phyloP scores from a whole-genome alignment of 1,140 invertebrate genomes.

The Sycophila sp. region DNA sequence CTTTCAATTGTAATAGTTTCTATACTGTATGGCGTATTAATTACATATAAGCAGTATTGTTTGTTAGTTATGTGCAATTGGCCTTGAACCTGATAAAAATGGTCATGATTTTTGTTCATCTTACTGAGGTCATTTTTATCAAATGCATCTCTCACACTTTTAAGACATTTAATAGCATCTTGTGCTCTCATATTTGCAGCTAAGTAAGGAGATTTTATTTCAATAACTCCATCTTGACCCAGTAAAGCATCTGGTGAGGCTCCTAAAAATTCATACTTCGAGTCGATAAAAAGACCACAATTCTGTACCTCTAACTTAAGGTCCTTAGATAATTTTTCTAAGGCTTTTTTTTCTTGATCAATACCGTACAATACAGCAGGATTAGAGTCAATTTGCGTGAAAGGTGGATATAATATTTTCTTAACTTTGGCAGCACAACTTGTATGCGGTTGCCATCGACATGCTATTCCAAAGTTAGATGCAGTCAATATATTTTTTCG shows the following conservation, averaged over 20 bases:
- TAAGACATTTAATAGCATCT: background rate
- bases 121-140: background rate
- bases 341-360: too few relatives aligned
- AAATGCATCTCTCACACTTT: background rate
- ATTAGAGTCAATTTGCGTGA: too few relatives aligned
- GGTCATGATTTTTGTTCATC: background rate
- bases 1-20: conserved; percentile 29
- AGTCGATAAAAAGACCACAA: too few relatives aligned
- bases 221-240: background rate
- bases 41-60: conserved; percentile 21
- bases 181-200: background rate
- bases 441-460: conserved; percentile 40
- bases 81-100: background rate
- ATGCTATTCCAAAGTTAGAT: conserved; percentile 55
- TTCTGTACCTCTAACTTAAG: too few relatives aligned
- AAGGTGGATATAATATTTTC: conserved; percentile 45
- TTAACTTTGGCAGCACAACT: conserved; percentile 41
- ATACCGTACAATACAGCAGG: too few relatives aligned
- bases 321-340: too few relatives aligned
- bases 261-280: too few relatives aligned
- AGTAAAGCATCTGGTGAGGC: too few relatives aligned
- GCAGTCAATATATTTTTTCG: conserved; percentile 51
- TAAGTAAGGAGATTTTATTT: background rate
- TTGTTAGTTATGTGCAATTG: conserved; percentile 39
- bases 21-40: conserved; percentile 40